Evolutionary conservation across 2,888 invertebrate species (phyloP).

Genomic region (Dexiosoma caninum): DNA sequence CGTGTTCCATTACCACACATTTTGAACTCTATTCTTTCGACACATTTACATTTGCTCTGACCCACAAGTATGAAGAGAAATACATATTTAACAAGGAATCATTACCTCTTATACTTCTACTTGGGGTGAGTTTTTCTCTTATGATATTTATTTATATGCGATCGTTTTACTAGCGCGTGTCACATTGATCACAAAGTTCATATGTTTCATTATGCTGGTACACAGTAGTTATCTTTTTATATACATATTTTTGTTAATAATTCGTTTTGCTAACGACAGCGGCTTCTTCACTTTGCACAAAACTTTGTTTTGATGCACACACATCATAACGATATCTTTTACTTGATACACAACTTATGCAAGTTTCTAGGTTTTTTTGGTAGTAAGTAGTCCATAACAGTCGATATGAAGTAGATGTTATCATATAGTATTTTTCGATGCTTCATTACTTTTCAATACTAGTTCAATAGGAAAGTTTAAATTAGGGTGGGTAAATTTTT

Average conservation of each 20-base stretch:
- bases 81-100: slow-evolving; percentile 5
- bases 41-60: slow-evolving; percentile 1
- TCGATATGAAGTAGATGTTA: too few relatives aligned
- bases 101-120: background rate
- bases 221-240: background rate
- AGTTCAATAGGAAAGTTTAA: too few relatives aligned
- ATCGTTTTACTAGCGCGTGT: slow-evolving; percentile 52
- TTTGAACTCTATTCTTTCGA: background rate
- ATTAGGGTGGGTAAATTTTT: too few relatives aligned
- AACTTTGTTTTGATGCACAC: too few relatives aligned
- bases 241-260: background rate
- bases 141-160: slow-evolving; percentile 30
- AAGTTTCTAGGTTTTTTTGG: too few relatives aligned
- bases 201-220: slow-evolving; percentile 57
- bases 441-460: too few relatives aligned
- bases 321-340: too few relatives aligned
- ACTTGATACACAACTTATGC: too few relatives aligned
- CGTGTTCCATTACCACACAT: slow-evolving; percentile 21
- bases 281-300: slow-evolving; percentile 3
- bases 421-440: too few relatives aligned
- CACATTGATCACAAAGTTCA: slow-evolving; percentile 37
- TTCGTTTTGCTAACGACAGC: background rate
- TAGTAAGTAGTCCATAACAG: too few relatives aligned
- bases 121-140: slow-evolving; percentile 31
- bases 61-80: background rate